Evolutionary conservation across 2,113 vertebrate genomes (phyloP).

Genomic region (Acrocephalus kingi): DNA sequence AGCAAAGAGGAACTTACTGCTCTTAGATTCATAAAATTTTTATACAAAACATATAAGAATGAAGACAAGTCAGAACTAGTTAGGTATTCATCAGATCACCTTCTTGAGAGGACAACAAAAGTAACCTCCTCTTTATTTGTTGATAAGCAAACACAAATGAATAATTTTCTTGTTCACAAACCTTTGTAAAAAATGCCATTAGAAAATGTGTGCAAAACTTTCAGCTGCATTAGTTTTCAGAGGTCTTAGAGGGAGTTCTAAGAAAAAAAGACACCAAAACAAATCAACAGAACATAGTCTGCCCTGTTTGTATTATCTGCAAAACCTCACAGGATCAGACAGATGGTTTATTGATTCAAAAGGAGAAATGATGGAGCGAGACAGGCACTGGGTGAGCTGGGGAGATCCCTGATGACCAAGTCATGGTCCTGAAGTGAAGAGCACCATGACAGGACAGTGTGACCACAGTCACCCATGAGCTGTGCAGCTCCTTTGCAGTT

Average conservation of each 20-base stretch:
- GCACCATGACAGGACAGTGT: accelerated
- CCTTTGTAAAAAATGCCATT: background rate
- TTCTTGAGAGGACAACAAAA: background rate
- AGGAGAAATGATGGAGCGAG: background rate
- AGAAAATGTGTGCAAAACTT: background rate
- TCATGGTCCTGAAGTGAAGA: background rate
- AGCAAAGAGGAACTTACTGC: background rate
- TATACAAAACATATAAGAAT: background rate
- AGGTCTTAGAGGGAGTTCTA: background rate
- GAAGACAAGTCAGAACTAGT: background rate
- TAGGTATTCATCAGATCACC: background rate
- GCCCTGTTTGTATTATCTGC: accelerated
- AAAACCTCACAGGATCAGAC: background rate
- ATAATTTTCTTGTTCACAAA: constrained; percentile 4
- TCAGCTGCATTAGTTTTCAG: background rate
- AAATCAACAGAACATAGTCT: background rate
- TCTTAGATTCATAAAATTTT: background rate
- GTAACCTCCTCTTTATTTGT: background rate
- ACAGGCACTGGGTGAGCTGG: background rate
- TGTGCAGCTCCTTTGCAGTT: background rate
- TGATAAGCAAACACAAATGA: background rate
- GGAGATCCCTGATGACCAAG: background rate
- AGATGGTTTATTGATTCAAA: background rate
- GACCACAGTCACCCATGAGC: background rate
- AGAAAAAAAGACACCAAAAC: background rate